A percentile compares a stretch with the other conserved stretches of the same genome.
These are phyloP conservation scores for Paracyclopina nana DNA, from an alignment of 1,140 invertebrate genomes.

Conservation along the genomic window DNA sequence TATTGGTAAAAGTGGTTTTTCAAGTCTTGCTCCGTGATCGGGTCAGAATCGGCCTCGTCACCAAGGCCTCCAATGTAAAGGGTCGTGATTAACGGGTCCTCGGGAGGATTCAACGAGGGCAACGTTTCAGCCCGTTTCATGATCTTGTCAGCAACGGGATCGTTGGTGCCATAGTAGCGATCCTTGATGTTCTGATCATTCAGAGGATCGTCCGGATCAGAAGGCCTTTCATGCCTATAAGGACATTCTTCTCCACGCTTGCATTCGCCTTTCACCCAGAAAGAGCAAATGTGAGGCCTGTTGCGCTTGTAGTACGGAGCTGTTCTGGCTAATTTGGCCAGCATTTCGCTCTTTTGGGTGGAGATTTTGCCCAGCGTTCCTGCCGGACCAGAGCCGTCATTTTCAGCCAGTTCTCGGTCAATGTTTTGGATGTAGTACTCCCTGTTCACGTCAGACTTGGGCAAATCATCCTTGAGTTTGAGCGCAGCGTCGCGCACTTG, in stretches of 20 bases:
- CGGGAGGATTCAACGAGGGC: slow-evolving; percentile 82
- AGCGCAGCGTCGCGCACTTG: slow-evolving; percentile 89
- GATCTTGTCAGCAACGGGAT: slow-evolving; percentile 95
- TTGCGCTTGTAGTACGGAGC: slow-evolving; percentile 98
- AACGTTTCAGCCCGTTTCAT: slow-evolving; percentile 77
- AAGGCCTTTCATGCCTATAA: slow-evolving; percentile 96
- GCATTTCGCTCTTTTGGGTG: slow-evolving; percentile 39
- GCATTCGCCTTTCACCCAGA: slow-evolving; percentile 99
- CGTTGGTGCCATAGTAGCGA: slow-evolving; percentile 89
- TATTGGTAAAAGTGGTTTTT: slow-evolving; percentile 91
- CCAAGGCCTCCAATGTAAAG: slow-evolving; percentile 51
- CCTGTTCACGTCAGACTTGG: slow-evolving; percentile 93
- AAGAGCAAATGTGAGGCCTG: slow-evolving; percentile 95
- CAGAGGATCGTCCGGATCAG: slow-evolving; percentile 95
- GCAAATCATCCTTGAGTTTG: slow-evolving; percentile 81
- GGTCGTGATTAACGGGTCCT: slow-evolving; percentile 89
- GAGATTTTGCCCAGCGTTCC: slow-evolving; percentile 4
- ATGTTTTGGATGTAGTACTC: slow-evolving; percentile 97
- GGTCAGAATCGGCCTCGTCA: slow-evolving; percentile 25
- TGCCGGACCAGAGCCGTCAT: background rate
- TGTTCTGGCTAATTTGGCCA: slow-evolving; percentile 83
- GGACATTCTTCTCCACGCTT: slow-evolving; percentile 97
- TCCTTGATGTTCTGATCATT: slow-evolving; percentile 99
- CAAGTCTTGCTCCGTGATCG: slow-evolving; percentile 76
- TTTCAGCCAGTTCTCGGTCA: slow-evolving; percentile 44